Evolutionary conservation across 2,888 invertebrate genomes (phyloP).

Genomic region (Melinopterus prodromus): DNA sequence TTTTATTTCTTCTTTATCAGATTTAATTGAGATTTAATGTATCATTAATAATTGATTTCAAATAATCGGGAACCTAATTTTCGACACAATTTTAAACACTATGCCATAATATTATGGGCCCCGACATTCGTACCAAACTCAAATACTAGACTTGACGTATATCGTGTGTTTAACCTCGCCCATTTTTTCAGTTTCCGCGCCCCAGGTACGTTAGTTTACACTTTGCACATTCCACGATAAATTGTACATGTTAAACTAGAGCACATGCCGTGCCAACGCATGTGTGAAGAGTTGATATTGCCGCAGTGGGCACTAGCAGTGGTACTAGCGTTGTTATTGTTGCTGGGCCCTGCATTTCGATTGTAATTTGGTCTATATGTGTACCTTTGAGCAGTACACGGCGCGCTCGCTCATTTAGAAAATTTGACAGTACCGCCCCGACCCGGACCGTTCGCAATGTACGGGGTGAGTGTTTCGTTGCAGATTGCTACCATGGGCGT

Average conservation of each 20-base stretch:
- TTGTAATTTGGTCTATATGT: not conserved
- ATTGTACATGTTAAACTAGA: not conserved
- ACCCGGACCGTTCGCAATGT: too few relatives aligned
- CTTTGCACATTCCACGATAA: not conserved
- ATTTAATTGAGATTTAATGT: too few relatives aligned
- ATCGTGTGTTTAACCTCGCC: not conserved
- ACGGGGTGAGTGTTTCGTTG: not conserved
- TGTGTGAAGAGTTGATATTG: conserved; percentile 4
- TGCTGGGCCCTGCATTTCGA: not conserved
- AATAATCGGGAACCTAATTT: too few relatives aligned
- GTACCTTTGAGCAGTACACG: not conserved
- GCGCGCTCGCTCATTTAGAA: not conserved
- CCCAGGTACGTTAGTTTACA: not conserved
- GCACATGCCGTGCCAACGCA: not conserved
- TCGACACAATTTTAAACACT: too few relatives aligned
- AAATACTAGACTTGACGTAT: not conserved
- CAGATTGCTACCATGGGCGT: not conserved
- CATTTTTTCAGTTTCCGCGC: not conserved
- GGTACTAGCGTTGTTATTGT: not conserved
- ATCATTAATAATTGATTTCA: too few relatives aligned
- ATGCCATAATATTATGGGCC: too few relatives aligned
- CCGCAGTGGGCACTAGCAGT: not conserved
- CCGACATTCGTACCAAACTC: too few relatives aligned
- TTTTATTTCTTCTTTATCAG: too few relatives aligned
- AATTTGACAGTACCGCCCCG: not conserved